Percentiles rank a stretch among this genome's conserved stretches.
phyloP scores from a whole-genome alignment of 2,888 invertebrate genomes.

The Platycnemis pennipes region DNA sequence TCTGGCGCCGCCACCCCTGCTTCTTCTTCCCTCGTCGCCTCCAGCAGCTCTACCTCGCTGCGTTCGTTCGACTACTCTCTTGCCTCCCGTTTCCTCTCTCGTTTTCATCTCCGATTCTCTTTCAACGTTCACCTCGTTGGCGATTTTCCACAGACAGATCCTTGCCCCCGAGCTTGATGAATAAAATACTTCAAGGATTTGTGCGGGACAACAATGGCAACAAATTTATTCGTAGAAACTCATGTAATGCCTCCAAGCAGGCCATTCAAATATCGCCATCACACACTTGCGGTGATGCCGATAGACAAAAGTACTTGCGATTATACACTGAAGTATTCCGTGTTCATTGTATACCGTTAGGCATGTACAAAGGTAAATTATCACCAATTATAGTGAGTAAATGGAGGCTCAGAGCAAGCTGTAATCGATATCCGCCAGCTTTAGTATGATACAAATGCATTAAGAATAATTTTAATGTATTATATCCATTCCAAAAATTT shows the following conservation, averaged over 20 bases:
- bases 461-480: too few relatives aligned
- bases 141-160: background rate
- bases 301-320: background rate
- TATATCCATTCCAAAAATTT: too few relatives aligned
- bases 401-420: too few relatives aligned
- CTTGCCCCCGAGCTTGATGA: background rate
- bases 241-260: background rate
- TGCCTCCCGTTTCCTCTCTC: background rate
- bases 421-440: too few relatives aligned
- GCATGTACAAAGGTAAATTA: too few relatives aligned
- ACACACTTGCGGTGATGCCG: background rate
- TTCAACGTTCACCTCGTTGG: background rate
- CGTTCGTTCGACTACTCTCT: background rate
- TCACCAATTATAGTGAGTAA: too few relatives aligned
- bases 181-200: background rate
- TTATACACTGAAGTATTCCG: background rate
- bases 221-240: background rate
- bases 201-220: background rate
- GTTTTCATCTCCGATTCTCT: constrained; percentile 27
- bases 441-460: too few relatives aligned
- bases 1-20: constrained; percentile 26
- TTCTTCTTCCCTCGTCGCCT: background rate
- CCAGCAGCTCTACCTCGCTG: background rate
- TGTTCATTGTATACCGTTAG: too few relatives aligned
- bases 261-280: background rate